Evolutionary conservation across 2,888 invertebrate species (phyloP).

Genomic region (Amphiduros pacificus): DNA sequence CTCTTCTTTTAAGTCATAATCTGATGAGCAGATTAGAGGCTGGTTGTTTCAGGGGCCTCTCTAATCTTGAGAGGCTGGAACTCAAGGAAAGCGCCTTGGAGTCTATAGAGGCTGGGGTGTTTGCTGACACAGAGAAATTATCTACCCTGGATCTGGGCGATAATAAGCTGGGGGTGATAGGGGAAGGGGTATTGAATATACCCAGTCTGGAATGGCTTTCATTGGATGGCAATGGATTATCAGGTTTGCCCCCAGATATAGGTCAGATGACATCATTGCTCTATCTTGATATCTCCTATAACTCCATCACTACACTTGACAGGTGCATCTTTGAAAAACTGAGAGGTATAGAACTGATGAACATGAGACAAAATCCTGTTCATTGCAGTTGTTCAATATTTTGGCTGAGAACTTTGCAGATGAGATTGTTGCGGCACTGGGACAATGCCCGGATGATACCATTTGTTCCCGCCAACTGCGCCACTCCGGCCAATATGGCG

Average conservation of each 20-base stretch:
- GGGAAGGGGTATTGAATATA: conserved; percentile 24
- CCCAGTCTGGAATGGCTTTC: conserved; percentile 24
- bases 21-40: conserved; percentile 24
- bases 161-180: conserved; percentile 23
- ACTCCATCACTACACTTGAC: conserved; percentile 23
- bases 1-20: conserved; percentile 29
- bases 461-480: conserved; percentile 29
- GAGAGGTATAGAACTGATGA: conserved; percentile 24
- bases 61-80: conserved; percentile 22
- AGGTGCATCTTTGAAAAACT: conserved; percentile 22
- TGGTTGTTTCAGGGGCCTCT: conserved; percentile 24
- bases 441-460: conserved; percentile 22
- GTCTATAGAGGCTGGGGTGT: conserved; percentile 22
- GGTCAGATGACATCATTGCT: conserved; percentile 38
- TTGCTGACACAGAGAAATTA: conserved; percentile 19
- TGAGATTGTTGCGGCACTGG: conserved; percentile 24
- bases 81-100: conserved; percentile 28
- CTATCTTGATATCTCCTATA: conserved; percentile 42
- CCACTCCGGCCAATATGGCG: conserved; percentile 18
- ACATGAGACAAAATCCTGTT: conserved; percentile 32
- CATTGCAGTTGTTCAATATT: conserved; percentile 29
- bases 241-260: conserved; percentile 41
- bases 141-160: conserved; percentile 25
- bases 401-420: conserved; percentile 27
- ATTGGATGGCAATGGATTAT: conserved; percentile 30